These are phyloP conservation scores for Anomalospiza imberbis DNA, from an alignment of 2,797 vertebrate genomes.

Conservation along the genomic window DNA sequence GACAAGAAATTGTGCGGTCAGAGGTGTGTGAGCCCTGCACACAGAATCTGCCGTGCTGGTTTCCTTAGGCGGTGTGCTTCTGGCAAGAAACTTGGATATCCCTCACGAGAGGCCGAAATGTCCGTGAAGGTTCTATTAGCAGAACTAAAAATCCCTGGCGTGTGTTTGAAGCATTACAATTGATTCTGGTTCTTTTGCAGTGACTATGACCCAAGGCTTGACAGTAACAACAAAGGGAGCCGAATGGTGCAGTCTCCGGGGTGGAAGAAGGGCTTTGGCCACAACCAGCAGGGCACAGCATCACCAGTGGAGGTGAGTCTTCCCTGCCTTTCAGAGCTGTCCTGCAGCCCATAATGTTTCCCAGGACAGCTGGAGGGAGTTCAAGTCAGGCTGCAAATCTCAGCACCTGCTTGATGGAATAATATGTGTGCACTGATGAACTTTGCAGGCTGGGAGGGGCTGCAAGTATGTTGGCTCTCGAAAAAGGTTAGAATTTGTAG, in stretches of 20 bases:
- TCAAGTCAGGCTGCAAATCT: not conserved
- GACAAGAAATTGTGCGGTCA: not conserved
- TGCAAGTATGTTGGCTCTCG: not conserved
- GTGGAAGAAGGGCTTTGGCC: conserved; percentile 75
- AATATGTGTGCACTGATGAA: not conserved
- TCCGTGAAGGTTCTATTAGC: not conserved
- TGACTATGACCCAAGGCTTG: conserved; percentile 66
- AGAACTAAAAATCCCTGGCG: not conserved
- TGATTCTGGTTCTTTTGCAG: conserved; percentile 59
- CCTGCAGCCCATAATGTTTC: not conserved
- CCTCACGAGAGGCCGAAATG: not conserved
- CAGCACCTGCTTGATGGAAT: not conserved
- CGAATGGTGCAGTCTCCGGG: conserved; percentile 64
- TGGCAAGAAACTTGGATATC: not conserved
- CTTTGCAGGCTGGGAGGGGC: conserved; percentile 6
- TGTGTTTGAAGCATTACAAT: not conserved
- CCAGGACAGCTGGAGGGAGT: not conserved
- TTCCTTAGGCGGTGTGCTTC: not conserved
- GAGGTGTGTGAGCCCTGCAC: not conserved
- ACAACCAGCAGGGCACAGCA: conserved; percentile 72
- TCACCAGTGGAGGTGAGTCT: conserved; percentile 74
- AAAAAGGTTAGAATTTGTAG: not conserved
- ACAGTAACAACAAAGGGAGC: conserved; percentile 74
- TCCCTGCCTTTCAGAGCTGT: not conserved
- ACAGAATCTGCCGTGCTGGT: accelerated